These are phyloP conservation scores for Ispidina lecontei DNA, from an alignment of 2,797 vertebrate genomes.

Conservation along the genomic window DNA sequence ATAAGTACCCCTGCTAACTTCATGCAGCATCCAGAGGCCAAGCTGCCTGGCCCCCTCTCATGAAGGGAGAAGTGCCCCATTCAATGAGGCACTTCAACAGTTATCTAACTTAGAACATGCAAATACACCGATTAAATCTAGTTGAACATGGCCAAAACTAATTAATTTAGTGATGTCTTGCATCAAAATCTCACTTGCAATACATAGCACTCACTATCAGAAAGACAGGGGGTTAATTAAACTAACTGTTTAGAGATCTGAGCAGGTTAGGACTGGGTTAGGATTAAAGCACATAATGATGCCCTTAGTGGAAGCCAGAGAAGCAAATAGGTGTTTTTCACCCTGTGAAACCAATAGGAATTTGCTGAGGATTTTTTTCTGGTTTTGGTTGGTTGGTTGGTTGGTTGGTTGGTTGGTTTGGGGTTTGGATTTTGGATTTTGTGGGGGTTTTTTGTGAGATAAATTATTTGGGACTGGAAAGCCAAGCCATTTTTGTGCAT, in stretches of 20 bases:
- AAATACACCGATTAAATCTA: slow-evolving; percentile 54
- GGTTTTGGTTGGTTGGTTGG: not conserved
- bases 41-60: not conserved
- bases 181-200: slow-evolving; percentile 43
- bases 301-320: slow-evolving; percentile 38
- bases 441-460: not conserved
- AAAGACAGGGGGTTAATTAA: slow-evolving; percentile 64
- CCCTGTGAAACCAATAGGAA: slow-evolving; percentile 49
- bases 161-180: slow-evolving; percentile 66
- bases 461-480: slow-evolving; percentile 1
- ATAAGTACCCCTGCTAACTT: not conserved
- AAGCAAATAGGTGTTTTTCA: not conserved
- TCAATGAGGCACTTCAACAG: slow-evolving; percentile 53
- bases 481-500: not conserved
- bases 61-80: slow-evolving; percentile 49
- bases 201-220: slow-evolving; percentile 37
- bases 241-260: slow-evolving; percentile 54
- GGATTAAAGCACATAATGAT: slow-evolving; percentile 50
- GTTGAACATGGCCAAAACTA: slow-evolving; percentile 61
- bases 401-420: not conserved
- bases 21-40: not conserved
- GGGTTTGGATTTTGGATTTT: not conserved
- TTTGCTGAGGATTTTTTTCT: slow-evolving; percentile 5
- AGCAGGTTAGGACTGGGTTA: slow-evolving; percentile 52
- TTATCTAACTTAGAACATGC: slow-evolving; percentile 55